Percentiles rank a stretch among this genome's conserved stretches.
These are phyloP conservation scores for Parnassius apollo DNA, from an alignment of 2,888 invertebrate species.

Conservation along the genomic window DNA sequence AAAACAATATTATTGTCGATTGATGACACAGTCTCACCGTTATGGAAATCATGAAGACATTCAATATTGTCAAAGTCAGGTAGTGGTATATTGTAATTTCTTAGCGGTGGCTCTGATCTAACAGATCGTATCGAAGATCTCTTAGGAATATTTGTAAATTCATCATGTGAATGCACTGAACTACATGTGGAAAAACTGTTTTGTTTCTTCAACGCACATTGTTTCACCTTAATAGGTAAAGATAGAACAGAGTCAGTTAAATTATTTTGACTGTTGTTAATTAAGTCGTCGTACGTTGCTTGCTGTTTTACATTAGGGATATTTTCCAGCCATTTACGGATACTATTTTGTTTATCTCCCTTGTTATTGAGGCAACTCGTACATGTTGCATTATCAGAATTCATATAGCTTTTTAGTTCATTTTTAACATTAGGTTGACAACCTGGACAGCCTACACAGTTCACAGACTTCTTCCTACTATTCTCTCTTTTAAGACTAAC, in stretches of 20 bases:
- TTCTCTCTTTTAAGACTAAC: conserved; percentile 83
- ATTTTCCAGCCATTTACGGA: conserved; percentile 88
- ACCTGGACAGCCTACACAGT: conserved; percentile 85
- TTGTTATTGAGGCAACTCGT: conserved; percentile 76
- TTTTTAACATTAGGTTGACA: conserved; percentile 67
- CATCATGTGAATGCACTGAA: conserved; percentile 49
- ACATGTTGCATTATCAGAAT: conserved; percentile 72
- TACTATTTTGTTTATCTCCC: conserved; percentile 88
- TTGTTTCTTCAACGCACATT: conserved; percentile 57
- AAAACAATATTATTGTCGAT: conserved; percentile 59
- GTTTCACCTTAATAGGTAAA: conserved; percentile 51
- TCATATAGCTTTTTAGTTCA: conserved; percentile 58
- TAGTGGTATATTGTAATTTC: conserved; percentile 67
- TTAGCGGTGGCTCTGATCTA: conserved; percentile 65
- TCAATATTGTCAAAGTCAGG: conserved; percentile 58
- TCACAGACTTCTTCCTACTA: conserved; percentile 75
- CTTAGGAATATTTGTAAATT: conserved; percentile 45
- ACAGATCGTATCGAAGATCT: conserved; percentile 63
- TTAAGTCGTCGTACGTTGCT: conserved; percentile 48
- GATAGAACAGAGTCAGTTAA: conserved; percentile 61
- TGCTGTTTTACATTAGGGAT: conserved; percentile 78
- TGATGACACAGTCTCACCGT: conserved; percentile 55
- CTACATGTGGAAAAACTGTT: conserved; percentile 61
- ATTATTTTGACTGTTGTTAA: conserved; percentile 46
- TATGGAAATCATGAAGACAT: conserved; percentile 44